These are phyloP conservation scores for Euleptes europaea DNA, from an alignment of 2,113 vertebrate genomes.

Conservation along the genomic window DNA sequence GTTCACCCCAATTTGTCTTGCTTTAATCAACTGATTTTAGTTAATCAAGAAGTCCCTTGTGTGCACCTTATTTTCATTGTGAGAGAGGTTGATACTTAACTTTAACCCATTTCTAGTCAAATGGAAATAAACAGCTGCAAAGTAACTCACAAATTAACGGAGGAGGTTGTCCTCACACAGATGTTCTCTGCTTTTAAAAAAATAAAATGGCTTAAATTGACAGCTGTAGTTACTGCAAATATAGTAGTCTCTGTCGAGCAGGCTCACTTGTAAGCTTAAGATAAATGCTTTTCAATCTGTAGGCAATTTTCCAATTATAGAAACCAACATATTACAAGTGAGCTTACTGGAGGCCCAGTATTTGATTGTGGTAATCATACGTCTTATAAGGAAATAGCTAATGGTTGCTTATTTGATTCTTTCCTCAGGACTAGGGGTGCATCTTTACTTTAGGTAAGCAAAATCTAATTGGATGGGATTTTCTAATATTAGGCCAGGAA, in stretches of 20 bases:
- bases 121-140: not conserved
- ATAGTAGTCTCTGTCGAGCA: not conserved
- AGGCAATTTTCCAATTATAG: not conserved
- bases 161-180: not conserved
- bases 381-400: not conserved
- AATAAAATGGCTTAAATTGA: not conserved
- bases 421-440: not conserved
- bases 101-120: not conserved
- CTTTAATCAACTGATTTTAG: constrained; percentile 15
- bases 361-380: not conserved
- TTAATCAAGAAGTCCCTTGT: not conserved
- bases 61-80: not conserved
- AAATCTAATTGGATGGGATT: not conserved
- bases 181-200: constrained; percentile 15
- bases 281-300: not conserved
- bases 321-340: not conserved
- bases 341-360: not conserved
- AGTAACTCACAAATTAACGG: not conserved
- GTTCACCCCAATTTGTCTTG: not conserved
- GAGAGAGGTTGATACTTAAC: not conserved
- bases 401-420: not conserved
- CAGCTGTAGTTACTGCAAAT: not conserved
- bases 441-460: too few relatives aligned
- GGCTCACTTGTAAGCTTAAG: not conserved
- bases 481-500: not conserved